Evolutionary conservation across 2,113 vertebrate species (phyloP).

Genomic region (Scortum barcoo): DNA sequence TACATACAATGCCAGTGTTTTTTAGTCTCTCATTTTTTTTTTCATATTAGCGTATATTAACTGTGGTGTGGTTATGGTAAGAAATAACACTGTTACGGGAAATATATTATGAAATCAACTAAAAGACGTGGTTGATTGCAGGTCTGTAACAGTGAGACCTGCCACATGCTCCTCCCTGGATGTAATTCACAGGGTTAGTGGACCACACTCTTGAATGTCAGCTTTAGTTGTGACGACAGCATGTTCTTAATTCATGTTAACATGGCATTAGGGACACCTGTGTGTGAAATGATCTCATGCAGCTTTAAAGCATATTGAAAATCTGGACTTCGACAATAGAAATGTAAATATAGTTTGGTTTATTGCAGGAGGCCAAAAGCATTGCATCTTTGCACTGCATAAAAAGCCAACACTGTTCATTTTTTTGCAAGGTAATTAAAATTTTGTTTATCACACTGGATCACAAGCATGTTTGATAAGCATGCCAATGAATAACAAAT

Average conservation of each 20-base stretch:
- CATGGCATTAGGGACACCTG: neutral
- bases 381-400: neutral
- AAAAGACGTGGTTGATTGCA: neutral
- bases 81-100: too few relatives aligned
- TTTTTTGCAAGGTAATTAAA: neutral
- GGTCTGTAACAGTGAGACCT: neutral
- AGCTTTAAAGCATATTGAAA: neutral
- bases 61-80: neutral
- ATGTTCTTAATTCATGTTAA: neutral
- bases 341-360: neutral
- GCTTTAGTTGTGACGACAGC: too few relatives aligned
- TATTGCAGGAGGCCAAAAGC: neutral
- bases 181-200: too few relatives aligned
- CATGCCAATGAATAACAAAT: neutral
- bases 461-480: slow-evolving; percentile 1
- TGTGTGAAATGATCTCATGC: neutral
- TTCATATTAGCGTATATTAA: neutral
- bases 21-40: neutral
- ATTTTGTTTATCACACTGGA: neutral
- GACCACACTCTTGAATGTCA: too few relatives aligned
- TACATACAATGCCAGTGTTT: neutral
- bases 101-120: too few relatives aligned
- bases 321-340: neutral
- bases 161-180: neutral
- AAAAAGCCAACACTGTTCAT: neutral